Evolutionary conservation across 2,113 vertebrate genomes (phyloP).

Genomic region (Perca fluviatilis): DNA sequence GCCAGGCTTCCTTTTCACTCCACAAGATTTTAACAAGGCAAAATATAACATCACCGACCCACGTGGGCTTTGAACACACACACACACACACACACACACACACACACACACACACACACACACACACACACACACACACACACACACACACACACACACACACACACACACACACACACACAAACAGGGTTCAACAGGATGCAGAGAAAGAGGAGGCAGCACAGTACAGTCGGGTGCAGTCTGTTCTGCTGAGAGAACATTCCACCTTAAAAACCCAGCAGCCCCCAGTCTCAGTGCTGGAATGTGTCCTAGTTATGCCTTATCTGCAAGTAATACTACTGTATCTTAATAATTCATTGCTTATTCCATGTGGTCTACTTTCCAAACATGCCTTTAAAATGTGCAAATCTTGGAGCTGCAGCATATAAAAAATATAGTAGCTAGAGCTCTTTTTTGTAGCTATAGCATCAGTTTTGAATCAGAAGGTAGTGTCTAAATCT

Average conservation of each 20-base stretch:
- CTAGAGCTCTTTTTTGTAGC: not conserved
- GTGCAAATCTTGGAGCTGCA: conserved; percentile 13
- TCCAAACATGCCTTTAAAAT: conserved; percentile 8
- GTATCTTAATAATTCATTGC: conserved; percentile 56
- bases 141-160: not conserved
- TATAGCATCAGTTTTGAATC: not conserved
- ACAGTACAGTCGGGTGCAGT: conserved; percentile 5
- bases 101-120: not conserved
- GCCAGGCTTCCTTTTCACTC: conserved; percentile 19
- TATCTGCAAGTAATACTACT: conserved; percentile 41
- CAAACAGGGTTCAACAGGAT: conserved; percentile 16
- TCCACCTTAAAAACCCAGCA: conserved; percentile 28
- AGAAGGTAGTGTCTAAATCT: not conserved
- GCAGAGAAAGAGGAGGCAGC: conserved; percentile 4
- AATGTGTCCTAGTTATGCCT: conserved; percentile 50
- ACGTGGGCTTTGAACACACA: not conserved
- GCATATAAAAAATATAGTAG: not conserved
- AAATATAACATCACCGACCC: conserved; percentile 12
- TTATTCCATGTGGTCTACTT: not conserved
- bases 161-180: not conserved
- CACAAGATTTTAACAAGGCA: not conserved
- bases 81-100: not conserved
- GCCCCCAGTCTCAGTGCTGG: not conserved
- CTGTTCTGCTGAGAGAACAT: conserved; percentile 14
- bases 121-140: not conserved